Evolutionary conservation across 2,797 vertebrate genomes (phyloP).

Genomic region (Acridotheres tristis): DNA sequence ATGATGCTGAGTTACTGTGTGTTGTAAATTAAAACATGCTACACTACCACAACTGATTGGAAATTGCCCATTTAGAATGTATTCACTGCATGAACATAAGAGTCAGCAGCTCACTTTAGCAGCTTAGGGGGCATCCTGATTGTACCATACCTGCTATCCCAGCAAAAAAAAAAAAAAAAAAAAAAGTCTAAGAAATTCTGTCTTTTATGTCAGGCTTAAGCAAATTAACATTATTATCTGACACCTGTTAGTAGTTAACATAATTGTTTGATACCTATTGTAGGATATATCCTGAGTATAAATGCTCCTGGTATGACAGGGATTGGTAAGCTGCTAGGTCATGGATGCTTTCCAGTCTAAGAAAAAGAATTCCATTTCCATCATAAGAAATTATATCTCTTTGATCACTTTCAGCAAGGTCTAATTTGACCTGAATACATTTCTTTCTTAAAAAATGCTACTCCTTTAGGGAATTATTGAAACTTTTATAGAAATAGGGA

Average conservation of each 20-base stretch:
- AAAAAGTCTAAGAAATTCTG: background rate
- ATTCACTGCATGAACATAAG: background rate
- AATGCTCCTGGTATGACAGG: background rate
- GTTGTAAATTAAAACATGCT: background rate
- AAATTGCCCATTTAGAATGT: conserved; percentile 2
- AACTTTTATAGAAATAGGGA: background rate
- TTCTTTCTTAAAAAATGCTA: background rate
- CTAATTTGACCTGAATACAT: background rate
- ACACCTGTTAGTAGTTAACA: background rate
- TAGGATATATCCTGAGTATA: background rate
- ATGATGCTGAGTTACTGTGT: background rate
- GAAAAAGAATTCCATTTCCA: background rate
- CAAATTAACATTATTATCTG: background rate
- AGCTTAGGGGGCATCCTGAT: background rate
- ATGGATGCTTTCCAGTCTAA: background rate
- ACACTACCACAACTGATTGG: background rate
- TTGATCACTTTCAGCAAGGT: background rate
- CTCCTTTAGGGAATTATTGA: background rate
- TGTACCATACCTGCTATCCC: background rate
- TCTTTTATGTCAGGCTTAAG: background rate
- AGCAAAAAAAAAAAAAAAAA: background rate
- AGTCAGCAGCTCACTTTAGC: conserved; percentile 24
- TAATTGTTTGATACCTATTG: background rate
- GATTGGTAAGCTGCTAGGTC: accelerated
- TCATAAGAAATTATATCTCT: background rate